Conservation (phyloP, 37 sponge, comb jelly and placozoan species). For the Axinella damicornis region DNA sequence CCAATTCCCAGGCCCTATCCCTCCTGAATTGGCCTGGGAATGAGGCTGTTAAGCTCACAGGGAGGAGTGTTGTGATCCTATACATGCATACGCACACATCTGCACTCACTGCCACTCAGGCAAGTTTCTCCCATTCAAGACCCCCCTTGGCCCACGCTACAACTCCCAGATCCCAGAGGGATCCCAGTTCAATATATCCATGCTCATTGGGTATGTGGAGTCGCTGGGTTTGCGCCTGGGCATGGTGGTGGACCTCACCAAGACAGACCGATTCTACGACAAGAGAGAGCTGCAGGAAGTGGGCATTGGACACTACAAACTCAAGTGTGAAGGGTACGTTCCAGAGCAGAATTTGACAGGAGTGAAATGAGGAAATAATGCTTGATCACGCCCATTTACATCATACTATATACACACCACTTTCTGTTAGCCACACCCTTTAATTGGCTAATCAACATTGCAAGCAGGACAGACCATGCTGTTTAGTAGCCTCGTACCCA, state of each 20-base stretch:
- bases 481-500: no score
- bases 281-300: slow-evolving; percentile 57
- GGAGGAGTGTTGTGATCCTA: no score
- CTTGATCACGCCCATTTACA: background rate
- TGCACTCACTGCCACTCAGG: slow-evolving; percentile 4
- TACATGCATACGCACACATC: no score
- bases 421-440: no score
- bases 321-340: slow-evolving; percentile 93
- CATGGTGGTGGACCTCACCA: slow-evolving; percentile 95
- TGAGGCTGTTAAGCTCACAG: no score
- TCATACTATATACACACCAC: no score
- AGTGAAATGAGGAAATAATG: background rate
- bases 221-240: slow-evolving; percentile 63
- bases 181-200: slow-evolving; percentile 60
- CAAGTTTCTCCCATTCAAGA: slow-evolving; percentile 96
- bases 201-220: slow-evolving; percentile 64
- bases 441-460: no score
- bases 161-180: slow-evolving; percentile 73
- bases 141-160: slow-evolving; percentile 82
- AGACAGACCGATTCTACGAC: slow-evolving; percentile 96
- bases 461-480: no score
- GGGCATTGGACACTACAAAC: slow-evolving; percentile 83
- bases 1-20: no score
- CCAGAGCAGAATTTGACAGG: background rate
- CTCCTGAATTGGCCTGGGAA: no score